These are phyloP conservation scores for Struthidea cinerea DNA, from an alignment of 2,113 vertebrate genomes.

Conservation along the genomic window DNA sequence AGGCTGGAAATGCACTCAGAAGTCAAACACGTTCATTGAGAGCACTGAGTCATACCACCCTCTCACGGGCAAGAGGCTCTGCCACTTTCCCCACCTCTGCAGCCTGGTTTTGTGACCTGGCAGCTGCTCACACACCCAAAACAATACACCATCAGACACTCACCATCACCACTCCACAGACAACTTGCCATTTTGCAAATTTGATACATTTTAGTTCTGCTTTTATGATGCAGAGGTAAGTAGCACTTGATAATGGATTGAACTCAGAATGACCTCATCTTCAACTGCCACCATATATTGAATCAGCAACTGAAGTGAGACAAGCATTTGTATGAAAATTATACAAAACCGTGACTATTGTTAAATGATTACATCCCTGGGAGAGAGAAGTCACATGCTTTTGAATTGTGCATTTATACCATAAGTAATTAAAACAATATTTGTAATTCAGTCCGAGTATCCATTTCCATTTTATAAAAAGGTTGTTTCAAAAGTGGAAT, in stretches of 20 bases:
- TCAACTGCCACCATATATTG: background rate
- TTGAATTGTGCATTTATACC: background rate
- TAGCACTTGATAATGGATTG: background rate
- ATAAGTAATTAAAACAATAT: background rate
- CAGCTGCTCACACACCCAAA: background rate
- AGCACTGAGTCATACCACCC: background rate
- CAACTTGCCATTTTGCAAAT: background rate
- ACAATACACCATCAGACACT: background rate
- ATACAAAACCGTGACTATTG: background rate
- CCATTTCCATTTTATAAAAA: background rate
- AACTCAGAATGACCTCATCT: background rate
- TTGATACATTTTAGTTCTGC: background rate
- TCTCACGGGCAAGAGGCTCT: background rate
- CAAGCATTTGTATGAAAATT: background rate
- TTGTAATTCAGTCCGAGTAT: rapidly evolving
- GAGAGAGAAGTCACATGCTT: background rate
- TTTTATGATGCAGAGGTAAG: background rate
- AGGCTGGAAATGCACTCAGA: background rate
- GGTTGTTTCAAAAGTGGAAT: background rate
- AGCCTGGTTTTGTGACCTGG: background rate
- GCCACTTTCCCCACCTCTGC: background rate
- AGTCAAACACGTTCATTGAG: background rate
- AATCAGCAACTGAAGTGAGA: background rate
- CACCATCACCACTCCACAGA: background rate
- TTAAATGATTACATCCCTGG: background rate